Base-by-base conservation (phyloP, 1,140 invertebrate genomes). In the Anoplophora glabripennis region DNA sequence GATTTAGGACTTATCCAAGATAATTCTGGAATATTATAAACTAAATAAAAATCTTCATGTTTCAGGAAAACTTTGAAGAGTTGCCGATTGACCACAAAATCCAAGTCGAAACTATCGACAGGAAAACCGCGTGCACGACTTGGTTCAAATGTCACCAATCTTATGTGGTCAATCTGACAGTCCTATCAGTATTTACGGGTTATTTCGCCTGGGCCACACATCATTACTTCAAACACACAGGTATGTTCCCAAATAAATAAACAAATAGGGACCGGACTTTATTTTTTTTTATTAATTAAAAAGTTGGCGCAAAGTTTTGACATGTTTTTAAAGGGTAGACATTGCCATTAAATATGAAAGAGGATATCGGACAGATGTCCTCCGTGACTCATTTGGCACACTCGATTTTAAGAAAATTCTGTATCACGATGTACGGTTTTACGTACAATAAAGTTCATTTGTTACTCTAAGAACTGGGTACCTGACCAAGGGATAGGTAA, bases 131-230 rank as follows among this genome's bases (percentile, higher is more conserved):
- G 21, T 28, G 21, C 5, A 5, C 21, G 3, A 28, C 3, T 5
- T 28, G 21, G 21, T 28, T 28, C 21, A 28, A 28, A 5, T 28
- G 5, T 28, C 21, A 28, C 21, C 21, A 28, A 28, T 28, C 21
- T 28, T 14, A 9, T n/a, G 34, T 55, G 18, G 7, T 38, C 7
- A 11, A 5, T 5, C 9, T 41, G 7, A 8, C 17, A 33, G 36
- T 64, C 46, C 63, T 67, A 15, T 28, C 44, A 11, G 35, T 64
- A 18, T 44, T 69, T 37, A 55, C 51, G 4, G 55, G 33, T 1
- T 63, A 70, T 53, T 63, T 64, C 18, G 46, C 57, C 15, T 70
- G 66, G 68, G 70, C 70, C 1, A 66, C 62, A 7, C 42, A 54
- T 34, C 62, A 70, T 53, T 70, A 59, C 53, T 15, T 67, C 4